Conservation (phyloP, 1,140 invertebrate species). For the Harpegnathos saltator region DNA sequence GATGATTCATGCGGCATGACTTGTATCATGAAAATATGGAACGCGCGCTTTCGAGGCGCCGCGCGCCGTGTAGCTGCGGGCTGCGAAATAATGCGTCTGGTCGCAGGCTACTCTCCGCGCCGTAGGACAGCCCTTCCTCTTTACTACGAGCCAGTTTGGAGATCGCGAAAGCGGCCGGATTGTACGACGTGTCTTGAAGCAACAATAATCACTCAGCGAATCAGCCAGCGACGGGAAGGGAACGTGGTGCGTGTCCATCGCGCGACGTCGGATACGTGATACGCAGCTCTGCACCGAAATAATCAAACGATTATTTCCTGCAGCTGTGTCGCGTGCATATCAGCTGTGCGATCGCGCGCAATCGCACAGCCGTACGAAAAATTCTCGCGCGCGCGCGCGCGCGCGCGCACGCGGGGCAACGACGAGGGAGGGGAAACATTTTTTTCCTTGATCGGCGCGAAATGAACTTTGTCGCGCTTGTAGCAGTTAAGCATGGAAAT, state of each 20-base stretch:
- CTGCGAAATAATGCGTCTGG: not conserved
- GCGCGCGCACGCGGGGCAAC: not conserved
- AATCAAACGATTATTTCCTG: too few species aligned
- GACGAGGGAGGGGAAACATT: conserved; percentile 47
- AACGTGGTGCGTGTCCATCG: too few species aligned
- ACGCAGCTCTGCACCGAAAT: too few species aligned
- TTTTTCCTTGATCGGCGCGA: conserved; percentile 55
- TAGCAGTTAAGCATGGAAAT: conserved; percentile 63
- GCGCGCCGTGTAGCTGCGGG: not conserved
- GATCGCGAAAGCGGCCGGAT: too few species aligned
- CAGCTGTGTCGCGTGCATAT: too few species aligned
- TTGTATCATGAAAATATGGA: conserved; percentile 32
- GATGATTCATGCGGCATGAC: conserved; percentile 34
- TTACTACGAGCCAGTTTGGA: too few species aligned
- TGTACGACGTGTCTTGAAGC: too few species aligned
- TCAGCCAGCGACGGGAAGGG: too few species aligned
- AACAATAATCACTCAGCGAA: too few species aligned
- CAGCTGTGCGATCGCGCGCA: not conserved
- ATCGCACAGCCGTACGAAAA: conserved; percentile 30
- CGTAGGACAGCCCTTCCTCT: too few species aligned
- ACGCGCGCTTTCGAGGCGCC: not conserved
- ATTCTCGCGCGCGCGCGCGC: conserved; percentile 20
- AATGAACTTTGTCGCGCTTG: conserved; percentile 56
- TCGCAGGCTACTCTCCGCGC: not conserved
- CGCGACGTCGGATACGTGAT: too few species aligned